phyloP scores from a whole-genome alignment of 2,888 invertebrate species.

The Napeogenes sylphis region DNA sequence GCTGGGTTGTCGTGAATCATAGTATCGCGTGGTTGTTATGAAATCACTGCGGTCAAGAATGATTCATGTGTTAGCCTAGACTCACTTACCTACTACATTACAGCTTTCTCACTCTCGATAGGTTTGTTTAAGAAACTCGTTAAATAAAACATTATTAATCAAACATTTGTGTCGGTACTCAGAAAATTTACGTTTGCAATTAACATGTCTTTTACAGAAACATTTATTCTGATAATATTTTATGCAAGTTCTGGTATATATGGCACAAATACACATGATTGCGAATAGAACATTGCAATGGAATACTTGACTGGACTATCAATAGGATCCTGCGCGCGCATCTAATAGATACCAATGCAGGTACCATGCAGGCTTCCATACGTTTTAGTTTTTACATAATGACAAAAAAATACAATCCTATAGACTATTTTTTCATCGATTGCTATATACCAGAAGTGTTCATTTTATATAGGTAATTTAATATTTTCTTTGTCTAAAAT shows the following conservation, averaged over 20 bases:
- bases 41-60: slow-evolving; percentile 38
- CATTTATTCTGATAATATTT: slow-evolving; percentile 6
- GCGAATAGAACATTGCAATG: slow-evolving; percentile 20
- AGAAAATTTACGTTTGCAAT: neutral
- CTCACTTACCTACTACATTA: slow-evolving; percentile 28
- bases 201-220: neutral
- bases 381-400: too few species aligned
- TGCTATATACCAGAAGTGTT: too few species aligned
- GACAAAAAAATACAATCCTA: too few species aligned
- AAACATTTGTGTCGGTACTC: neutral
- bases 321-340: slow-evolving; percentile 20
- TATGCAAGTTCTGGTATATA: slow-evolving; percentile 7
- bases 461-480: too few species aligned
- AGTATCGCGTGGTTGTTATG: slow-evolving; percentile 33
- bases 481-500: too few species aligned
- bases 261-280: slow-evolving; percentile 16
- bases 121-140: slow-evolving; percentile 30
- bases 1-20: slow-evolving; percentile 34
- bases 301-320: slow-evolving; percentile 23
- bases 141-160: slow-evolving; percentile 27
- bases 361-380: slow-evolving; percentile 10
- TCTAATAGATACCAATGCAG: slow-evolving; percentile 26
- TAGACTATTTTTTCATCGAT: neutral
- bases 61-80: slow-evolving; percentile 40
- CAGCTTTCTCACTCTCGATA: slow-evolving; percentile 28